Evolutionary conservation across 2,888 invertebrate species (phyloP).

Genomic region (Saturnia japonica): DNA sequence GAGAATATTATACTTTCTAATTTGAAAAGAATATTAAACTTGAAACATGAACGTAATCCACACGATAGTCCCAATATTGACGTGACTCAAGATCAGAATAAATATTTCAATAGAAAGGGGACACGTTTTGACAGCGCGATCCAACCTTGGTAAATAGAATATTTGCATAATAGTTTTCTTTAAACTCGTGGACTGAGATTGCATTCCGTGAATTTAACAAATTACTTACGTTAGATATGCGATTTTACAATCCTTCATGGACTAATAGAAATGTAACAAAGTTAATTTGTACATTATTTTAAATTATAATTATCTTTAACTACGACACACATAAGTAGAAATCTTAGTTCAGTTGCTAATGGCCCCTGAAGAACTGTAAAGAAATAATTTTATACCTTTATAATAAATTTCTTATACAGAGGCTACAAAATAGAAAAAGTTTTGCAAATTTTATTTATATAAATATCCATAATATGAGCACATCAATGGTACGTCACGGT

Average conservation of each 20-base stretch:
- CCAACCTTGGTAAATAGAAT: constrained; percentile 22
- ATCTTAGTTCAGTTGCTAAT: no score
- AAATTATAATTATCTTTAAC: no score
- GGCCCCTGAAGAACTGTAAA: not conserved
- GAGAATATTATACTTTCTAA: no score
- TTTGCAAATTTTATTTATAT: not conserved
- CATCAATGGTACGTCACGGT: not conserved
- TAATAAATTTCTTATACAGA: not conserved
- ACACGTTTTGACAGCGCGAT: not conserved
- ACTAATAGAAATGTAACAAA: not conserved
- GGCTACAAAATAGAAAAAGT: not conserved
- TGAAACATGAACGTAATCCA: not conserved
- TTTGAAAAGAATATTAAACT: no score
- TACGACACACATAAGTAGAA: no score
- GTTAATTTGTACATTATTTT: not conserved
- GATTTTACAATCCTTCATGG: not conserved
- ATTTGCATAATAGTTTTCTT: constrained; percentile 25
- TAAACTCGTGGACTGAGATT: constrained; percentile 15
- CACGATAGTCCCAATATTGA: not conserved
- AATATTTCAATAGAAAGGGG: not conserved
- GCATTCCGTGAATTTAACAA: not conserved
- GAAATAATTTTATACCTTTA: not conserved
- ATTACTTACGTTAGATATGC: not conserved
- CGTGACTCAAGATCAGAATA: not conserved
- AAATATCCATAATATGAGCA: not conserved